Percentiles rank a stretch among this genome's conserved stretches.
phyloP scores from a whole-genome alignment of 2,888 invertebrate species.

The Ryuthela nishihirai region DNA sequence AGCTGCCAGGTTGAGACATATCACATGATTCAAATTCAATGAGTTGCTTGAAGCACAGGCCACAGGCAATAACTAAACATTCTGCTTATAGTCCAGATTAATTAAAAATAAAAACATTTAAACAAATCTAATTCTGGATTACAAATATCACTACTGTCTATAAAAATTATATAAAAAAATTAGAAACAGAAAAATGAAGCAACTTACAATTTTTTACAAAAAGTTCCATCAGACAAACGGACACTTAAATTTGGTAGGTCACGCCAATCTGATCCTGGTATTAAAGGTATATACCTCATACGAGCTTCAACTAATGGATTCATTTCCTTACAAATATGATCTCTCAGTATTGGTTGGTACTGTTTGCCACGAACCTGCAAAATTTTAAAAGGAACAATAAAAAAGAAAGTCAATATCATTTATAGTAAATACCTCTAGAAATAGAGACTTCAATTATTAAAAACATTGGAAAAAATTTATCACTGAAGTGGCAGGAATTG shows the following conservation, averaged over 20 bases:
- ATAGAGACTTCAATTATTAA: too few relatives aligned
- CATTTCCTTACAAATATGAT: constrained; percentile 83
- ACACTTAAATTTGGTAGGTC: constrained; percentile 75
- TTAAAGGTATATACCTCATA: constrained; percentile 68
- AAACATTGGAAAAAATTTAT: too few relatives aligned
- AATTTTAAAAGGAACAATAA: not conserved
- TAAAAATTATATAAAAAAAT: constrained; percentile 1
- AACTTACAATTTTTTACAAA: constrained; percentile 60
- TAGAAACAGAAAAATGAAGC: too few relatives aligned
- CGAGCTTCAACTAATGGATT: constrained; percentile 71
- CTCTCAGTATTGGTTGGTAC: constrained; percentile 59
- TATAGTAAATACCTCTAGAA: too few relatives aligned
- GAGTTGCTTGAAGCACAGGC: too few relatives aligned
- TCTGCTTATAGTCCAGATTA: too few relatives aligned
- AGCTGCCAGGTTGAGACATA: too few relatives aligned
- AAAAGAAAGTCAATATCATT: constrained; percentile 1
- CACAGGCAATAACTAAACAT: too few relatives aligned
- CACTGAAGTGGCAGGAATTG: too few relatives aligned
- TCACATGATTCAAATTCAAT: too few relatives aligned
- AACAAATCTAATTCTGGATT: constrained; percentile 2
- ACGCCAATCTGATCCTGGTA: constrained; percentile 77
- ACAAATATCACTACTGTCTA: not conserved
- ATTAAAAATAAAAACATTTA: constrained; percentile 8
- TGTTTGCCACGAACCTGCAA: constrained; percentile 59
- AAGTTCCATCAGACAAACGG: constrained; percentile 65